Base-by-base conservation (phyloP, 2,888 invertebrate genomes). In the Meghimatium bilineatum region DNA sequence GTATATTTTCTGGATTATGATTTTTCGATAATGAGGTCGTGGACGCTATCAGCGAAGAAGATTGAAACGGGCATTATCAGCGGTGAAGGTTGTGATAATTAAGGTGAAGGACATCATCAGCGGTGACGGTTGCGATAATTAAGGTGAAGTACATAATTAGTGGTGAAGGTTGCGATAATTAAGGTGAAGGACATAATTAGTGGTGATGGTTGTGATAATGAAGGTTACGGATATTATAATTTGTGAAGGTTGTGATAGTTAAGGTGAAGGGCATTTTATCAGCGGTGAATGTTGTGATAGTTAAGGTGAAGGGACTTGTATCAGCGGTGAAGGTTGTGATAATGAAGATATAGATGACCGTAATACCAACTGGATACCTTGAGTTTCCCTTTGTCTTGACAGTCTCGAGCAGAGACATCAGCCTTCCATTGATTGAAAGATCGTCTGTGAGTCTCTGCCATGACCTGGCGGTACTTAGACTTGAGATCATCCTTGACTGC, bases 381-480 rank as follows among this genome's bases (percentile, higher is more conserved):
- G 23, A 44, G 5, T 8, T 23, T 14, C 20, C 12, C 29, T 44
- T 29, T 66, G 1, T 23, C n/a, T 20, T 66, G 20, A 8, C 44
- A 44, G 10, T 49, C 38, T 26, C 44, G 63, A 14, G 44, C 75
- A 3, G 56, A 63, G 5, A 34, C 36, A 49, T 81, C 81, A 12
- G 44, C 26, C 44, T 75, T 32, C 81, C 81, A 81, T 12, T 38
- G 23, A 8, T 71, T n/a, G 38, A 74, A 81, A n/a, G 29, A 23
- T 1, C 26, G 36, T 26, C 81, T 56, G 56, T 44, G 36, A 29
- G 74, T 20, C 8, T 10, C 26, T 26, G 81, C n/a, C 60, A 75
- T 26, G 12, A 49, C n/a, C 6, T 81, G 63, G n/a, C 81, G 81
- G 26, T 81, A 81, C 56, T 81, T 81, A 23, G 74, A 20, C 1